A percentile compares a stretch with the other conserved stretches of the same genome.
phyloP scores from a whole-genome alignment of 2,113 vertebrate species.

The Embiotoca jacksoni region DNA sequence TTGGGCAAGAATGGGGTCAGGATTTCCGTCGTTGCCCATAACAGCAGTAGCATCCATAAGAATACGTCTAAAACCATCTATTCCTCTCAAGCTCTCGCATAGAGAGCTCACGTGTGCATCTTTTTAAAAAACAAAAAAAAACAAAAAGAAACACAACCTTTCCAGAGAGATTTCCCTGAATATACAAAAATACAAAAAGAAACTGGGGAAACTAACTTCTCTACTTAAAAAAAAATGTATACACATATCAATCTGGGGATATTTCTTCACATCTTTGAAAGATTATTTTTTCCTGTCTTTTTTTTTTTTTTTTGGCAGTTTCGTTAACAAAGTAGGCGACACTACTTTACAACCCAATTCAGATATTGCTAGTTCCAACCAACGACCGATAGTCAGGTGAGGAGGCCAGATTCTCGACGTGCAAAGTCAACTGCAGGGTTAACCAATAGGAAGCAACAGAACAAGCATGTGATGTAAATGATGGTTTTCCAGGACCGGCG shows the following conservation, averaged over 20 bases:
- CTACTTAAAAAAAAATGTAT: constrained; percentile 79
- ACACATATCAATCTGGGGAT: constrained; percentile 65
- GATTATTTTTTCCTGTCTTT: constrained; percentile 38
- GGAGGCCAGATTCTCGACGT: constrained; percentile 83
- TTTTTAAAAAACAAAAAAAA: constrained; percentile 26
- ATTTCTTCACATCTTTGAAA: constrained; percentile 44
- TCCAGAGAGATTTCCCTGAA: constrained; percentile 80
- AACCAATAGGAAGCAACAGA: constrained; percentile 92
- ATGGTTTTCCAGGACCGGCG: constrained; percentile 59
- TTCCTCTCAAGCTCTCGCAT: constrained; percentile 38
- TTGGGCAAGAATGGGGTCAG: not conserved
- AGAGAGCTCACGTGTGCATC: constrained; percentile 49
- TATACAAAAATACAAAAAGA: constrained; percentile 91
- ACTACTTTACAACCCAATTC: constrained; percentile 88
- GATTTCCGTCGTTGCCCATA: constrained; percentile 13
- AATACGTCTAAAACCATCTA: constrained; percentile 16
- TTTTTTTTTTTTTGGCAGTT: constrained; percentile 84
- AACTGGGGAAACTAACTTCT: constrained; percentile 79
- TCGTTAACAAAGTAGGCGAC: constrained; percentile 87
- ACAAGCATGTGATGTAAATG: constrained; percentile 87
- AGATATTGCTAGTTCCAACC: constrained; percentile 83
- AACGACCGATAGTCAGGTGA: constrained; percentile 68
- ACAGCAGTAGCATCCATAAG: constrained; percentile 50
- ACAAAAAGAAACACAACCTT: constrained; percentile 43
- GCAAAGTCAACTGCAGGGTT: constrained; percentile 87